Conservation (phyloP, 2,888 invertebrate species). For the Siphonodentalium dalli region DNA sequence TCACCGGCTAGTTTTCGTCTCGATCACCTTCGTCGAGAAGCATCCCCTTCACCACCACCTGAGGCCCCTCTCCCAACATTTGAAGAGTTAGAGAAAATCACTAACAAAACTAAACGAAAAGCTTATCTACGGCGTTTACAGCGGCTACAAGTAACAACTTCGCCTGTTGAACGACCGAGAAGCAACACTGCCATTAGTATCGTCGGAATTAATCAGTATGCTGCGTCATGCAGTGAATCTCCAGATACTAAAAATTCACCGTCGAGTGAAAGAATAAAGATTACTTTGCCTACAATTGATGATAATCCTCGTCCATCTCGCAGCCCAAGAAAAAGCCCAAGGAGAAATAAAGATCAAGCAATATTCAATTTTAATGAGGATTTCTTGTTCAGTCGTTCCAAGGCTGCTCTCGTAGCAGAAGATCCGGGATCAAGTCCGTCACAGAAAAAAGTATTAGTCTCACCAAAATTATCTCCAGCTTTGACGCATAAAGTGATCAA, state of each 20-base stretch:
- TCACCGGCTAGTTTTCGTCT: slow-evolving; percentile 25
- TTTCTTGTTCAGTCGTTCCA: slow-evolving; percentile 50
- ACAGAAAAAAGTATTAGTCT: slow-evolving; percentile 49
- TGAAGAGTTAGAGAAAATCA: slow-evolving; percentile 34
- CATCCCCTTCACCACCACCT: slow-evolving; percentile 32
- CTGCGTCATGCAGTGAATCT: slow-evolving; percentile 36
- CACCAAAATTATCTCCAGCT: slow-evolving; percentile 50
- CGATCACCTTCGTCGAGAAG: slow-evolving; percentile 29
- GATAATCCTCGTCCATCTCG: slow-evolving; percentile 32
- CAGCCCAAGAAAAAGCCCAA: slow-evolving; percentile 35
- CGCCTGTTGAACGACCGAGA: slow-evolving; percentile 51
- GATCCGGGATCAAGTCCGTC: slow-evolving; percentile 40
- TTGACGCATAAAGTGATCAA: too few species aligned
- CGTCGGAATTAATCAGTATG: slow-evolving; percentile 53
- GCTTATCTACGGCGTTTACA: slow-evolving; percentile 52
- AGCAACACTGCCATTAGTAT: slow-evolving; percentile 56
- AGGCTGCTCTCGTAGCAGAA: slow-evolving; percentile 48
- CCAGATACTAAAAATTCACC: slow-evolving; percentile 26
- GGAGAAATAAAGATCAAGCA: slow-evolving; percentile 28
- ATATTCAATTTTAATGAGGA: slow-evolving; percentile 52
- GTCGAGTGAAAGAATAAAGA: slow-evolving; percentile 47
- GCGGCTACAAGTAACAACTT: slow-evolving; percentile 51
- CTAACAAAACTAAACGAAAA: slow-evolving; percentile 44
- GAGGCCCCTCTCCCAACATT: too few species aligned
- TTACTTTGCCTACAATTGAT: slow-evolving; percentile 52